Evolutionary conservation across 2,888 invertebrate genomes (phyloP), one percentile per base, ranked within the genome.

Genomic region (Drosophila gaucha): DNA sequence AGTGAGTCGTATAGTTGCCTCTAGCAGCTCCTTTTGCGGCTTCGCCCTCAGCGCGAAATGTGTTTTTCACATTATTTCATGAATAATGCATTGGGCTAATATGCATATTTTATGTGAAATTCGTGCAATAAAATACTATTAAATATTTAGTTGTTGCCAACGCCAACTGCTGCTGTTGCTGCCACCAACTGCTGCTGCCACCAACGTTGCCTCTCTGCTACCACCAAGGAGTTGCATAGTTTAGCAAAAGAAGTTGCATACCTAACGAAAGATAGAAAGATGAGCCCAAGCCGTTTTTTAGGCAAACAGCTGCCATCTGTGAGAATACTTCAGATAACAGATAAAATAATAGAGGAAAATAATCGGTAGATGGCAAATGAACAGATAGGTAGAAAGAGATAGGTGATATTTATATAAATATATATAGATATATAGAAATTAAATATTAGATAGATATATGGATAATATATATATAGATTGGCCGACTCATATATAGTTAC

Each of bases 81-180:
- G 90, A 90, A 90, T 90, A 83, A 90, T 90, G 90, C 89, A 90
- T 90, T 88, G 78, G 70, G 80, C 80, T 86, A 88, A 88, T 89
- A 90, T 90, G 90, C 90, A 90, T 90, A 90, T 90, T 90, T 90
- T 89, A 90, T 90, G 85, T 89, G 87, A 89, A 90, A 85, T 90
- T 90, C 90, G 86, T 90, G 90, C 89, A 90, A 90, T 90, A 90
- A 90, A 90, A 90, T 90, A 89, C 88, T 89, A 90, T 90, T 90
- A 90, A 90, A 90, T 90, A 90, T 90, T 90, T 89, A 90, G 89
- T 90, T 89, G 80, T 82, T 78, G 71, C 57, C 67, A 47, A 18
- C 28, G 43, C 43, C 43, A 44, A 44, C 43, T 44, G 43, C 43
- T 44, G 26, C 33, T 56, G 51, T 49, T 44, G 26, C 16, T 24